These are phyloP conservation scores for Crotalus viridis DNA, from an alignment of 2,113 vertebrate genomes.

Conservation along the genomic window DNA sequence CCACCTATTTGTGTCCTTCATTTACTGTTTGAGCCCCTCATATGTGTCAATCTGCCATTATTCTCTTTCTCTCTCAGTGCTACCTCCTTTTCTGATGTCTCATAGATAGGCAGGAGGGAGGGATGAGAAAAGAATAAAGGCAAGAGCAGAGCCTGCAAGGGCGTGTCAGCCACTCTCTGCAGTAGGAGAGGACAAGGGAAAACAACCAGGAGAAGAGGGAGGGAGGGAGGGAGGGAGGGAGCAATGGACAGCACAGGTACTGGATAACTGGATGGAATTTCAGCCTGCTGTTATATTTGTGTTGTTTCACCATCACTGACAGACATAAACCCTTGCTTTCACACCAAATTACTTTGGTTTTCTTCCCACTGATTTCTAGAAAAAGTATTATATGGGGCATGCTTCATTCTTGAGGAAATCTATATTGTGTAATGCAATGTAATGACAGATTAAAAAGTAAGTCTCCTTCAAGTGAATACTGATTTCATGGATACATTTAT, in stretches of 20 bases:
- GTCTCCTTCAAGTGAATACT: background rate
- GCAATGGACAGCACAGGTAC: background rate
- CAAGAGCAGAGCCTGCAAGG: conserved; percentile 22
- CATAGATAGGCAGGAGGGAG: background rate
- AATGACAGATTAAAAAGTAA: background rate
- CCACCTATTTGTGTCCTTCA: background rate
- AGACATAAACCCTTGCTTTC: background rate
- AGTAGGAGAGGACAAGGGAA: conserved; percentile 7
- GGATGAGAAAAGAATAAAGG: background rate
- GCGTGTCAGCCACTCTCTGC: conserved; percentile 33
- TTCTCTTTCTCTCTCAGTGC: background rate
- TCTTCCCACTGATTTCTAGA: background rate
- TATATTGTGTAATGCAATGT: background rate
- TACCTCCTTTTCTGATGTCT: background rate
- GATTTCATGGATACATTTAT: background rate
- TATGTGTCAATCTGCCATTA: background rate
- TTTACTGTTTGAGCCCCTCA: background rate
- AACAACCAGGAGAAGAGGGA: background rate
- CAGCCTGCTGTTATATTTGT: background rate
- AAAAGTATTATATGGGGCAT: background rate
- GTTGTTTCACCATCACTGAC: background rate
- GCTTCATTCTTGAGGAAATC: background rate
- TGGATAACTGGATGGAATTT: background rate
- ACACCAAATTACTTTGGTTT: background rate
- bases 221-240: background rate